These are phyloP conservation scores for Odocoileus hemionus DNA, from an alignment of 2,113 vertebrate species.

Conservation along the genomic window DNA sequence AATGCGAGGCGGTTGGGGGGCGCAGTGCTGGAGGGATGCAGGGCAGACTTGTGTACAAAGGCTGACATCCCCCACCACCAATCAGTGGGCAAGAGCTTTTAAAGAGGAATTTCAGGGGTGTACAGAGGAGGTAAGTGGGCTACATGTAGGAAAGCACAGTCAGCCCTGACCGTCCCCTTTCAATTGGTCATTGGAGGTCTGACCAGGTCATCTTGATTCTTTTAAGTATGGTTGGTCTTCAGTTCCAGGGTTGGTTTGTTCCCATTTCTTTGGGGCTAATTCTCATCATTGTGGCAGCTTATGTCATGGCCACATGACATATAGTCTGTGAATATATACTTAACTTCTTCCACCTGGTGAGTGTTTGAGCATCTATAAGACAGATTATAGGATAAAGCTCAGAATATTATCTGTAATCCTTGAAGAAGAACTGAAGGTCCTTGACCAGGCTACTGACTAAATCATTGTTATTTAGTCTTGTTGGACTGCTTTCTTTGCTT, in stretches of 20 bases:
- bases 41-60: not conserved
- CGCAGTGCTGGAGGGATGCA: no score
- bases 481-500: not conserved
- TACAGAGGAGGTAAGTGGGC: not conserved
- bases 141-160: not conserved
- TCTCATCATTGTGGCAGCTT: not conserved
- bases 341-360: not conserved
- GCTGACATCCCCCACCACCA: not conserved
- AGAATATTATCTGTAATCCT: not conserved
- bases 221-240: not conserved
- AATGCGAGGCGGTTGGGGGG: accelerated
- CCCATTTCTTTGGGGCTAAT: not conserved
- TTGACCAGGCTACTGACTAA: not conserved
- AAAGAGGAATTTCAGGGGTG: not conserved
- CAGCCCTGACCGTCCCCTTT: not conserved
- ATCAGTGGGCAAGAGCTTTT: not conserved
- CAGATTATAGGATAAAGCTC: not conserved
- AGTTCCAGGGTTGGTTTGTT: not conserved
- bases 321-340: not conserved
- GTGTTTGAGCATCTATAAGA: not conserved
- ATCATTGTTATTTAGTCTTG: not conserved
- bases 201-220: not conserved
- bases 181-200: not conserved
- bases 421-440: not conserved
- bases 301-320: not conserved